phyloP scores from a whole-genome alignment of 2,888 invertebrate species.

The Lissonota sp. region DNA sequence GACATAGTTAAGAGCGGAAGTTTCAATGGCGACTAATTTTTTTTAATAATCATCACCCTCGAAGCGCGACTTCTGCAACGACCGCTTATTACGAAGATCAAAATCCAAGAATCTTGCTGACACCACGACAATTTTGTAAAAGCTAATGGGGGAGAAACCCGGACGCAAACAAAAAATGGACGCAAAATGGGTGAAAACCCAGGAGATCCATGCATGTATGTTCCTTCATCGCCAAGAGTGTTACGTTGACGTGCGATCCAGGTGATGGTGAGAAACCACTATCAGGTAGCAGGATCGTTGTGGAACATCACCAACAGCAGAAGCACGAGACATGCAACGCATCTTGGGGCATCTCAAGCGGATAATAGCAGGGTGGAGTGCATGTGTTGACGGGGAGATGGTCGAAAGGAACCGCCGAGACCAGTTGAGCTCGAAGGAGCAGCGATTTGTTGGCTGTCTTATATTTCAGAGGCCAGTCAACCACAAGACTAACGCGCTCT shows the following conservation, averaged over 20 bases:
- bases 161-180: neutral
- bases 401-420: conserved; percentile 48
- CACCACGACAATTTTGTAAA: too few species aligned
- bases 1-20: neutral
- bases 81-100: too few species aligned
- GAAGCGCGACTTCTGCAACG: too few species aligned
- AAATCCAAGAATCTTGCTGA: too few species aligned
- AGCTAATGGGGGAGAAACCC: too few species aligned
- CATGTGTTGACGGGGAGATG: conserved; percentile 57
- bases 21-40: neutral
- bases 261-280: conserved; percentile 44
- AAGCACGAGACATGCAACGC: conserved; percentile 41
- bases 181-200: too few species aligned
- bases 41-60: neutral
- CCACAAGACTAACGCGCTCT: conserved; percentile 57
- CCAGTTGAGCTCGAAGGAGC: conserved; percentile 42
- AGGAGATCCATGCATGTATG: neutral
- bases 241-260: conserved; percentile 39
- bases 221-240: conserved; percentile 26
- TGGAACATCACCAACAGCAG: conserved; percentile 48
- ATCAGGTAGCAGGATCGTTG: conserved; percentile 52
- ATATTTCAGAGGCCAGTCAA: conserved; percentile 64
- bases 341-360: conserved; percentile 59
- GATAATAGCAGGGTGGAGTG: conserved; percentile 63
- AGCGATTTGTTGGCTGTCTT: conserved; percentile 63